Conservation (phyloP, 2,113 vertebrate genomes). For the Sphyrna mokarran region DNA sequence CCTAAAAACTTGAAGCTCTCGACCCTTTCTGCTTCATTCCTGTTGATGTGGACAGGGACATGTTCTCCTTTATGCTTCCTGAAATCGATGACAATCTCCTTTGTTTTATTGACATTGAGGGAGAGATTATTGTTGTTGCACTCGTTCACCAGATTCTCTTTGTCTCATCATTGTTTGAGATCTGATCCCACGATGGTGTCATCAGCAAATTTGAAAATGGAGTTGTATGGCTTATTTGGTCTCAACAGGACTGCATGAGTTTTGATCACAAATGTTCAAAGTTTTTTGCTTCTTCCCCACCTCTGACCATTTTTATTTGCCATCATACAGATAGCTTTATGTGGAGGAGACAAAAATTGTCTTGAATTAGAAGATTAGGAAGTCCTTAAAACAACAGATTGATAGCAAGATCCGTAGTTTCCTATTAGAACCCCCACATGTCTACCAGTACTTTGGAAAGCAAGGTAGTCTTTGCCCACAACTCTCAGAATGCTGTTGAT, state of each 20-base stretch:
- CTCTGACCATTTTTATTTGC: not conserved
- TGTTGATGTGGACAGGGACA: too few species aligned
- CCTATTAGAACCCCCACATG: not conserved
- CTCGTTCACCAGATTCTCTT: too few species aligned
- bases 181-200: too few species aligned
- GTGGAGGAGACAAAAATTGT: not conserved
- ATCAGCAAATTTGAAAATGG: too few species aligned
- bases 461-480: not conserved
- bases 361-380: not conserved
- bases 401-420: not conserved
- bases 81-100: too few species aligned
- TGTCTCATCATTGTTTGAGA: too few species aligned
- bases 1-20: too few species aligned
- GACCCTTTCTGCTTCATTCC: too few species aligned
- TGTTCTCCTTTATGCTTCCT: too few species aligned
- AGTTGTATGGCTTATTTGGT: not conserved
- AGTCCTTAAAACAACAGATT: not conserved
- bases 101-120: too few species aligned
- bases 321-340: not conserved
- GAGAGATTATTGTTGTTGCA: too few species aligned
- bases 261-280: not conserved
- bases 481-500: not conserved
- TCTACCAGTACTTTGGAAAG: not conserved
- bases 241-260: not conserved
- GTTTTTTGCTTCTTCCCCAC: not conserved